Conservation (phyloP, 2,797 vertebrate species). For the Pelodytes ibericus region DNA sequence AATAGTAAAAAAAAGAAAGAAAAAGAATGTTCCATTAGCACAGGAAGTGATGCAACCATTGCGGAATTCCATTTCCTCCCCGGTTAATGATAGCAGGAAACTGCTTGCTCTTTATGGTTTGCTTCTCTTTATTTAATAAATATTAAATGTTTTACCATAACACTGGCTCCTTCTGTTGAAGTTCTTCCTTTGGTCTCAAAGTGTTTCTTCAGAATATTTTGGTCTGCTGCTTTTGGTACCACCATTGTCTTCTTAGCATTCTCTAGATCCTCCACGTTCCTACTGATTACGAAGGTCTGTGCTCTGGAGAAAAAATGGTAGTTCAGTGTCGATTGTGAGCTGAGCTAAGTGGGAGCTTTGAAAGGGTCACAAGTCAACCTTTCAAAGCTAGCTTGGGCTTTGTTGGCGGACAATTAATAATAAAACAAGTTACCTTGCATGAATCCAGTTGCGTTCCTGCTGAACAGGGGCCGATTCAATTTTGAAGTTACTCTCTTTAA, state of each 20-base stretch:
- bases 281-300: constrained; percentile 76
- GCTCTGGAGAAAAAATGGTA: constrained; percentile 73
- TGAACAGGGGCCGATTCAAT: constrained; percentile 60
- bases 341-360: too few relatives aligned
- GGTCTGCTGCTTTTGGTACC: constrained; percentile 63
- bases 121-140: too few relatives aligned
- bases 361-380: too few relatives aligned
- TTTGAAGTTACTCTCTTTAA: constrained; percentile 64
- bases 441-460: constrained; percentile 59
- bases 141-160: constrained; percentile 62
- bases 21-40: not conserved
- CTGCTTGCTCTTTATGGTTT: too few relatives aligned
- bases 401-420: too few relatives aligned
- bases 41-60: too few relatives aligned
- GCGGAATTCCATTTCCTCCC: too few relatives aligned
- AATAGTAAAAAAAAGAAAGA: not conserved
- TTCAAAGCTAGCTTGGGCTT: too few relatives aligned
- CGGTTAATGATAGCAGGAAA: too few relatives aligned
- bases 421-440: constrained; percentile 57
- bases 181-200: constrained; percentile 59
- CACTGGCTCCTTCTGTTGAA: constrained; percentile 52
- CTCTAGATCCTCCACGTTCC: constrained; percentile 73
- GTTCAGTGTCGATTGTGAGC: too few relatives aligned
- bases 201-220: constrained; percentile 60
- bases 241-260: constrained; percentile 70